Evolutionary conservation across 2,888 invertebrate species (phyloP).

Genomic region (Beris morrisii): DNA sequence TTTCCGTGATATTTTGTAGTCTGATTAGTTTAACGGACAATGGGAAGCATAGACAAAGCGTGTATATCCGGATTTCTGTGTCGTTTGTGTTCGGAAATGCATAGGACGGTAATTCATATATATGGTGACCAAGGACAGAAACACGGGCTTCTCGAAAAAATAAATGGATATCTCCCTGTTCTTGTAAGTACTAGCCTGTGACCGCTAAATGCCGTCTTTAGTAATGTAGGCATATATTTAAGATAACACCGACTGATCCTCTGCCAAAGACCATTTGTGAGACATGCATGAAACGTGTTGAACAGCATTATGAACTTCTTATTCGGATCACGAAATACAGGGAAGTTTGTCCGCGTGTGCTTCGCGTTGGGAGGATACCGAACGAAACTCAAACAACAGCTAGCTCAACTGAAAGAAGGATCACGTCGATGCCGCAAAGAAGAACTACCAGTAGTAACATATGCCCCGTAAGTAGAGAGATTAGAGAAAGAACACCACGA

Average conservation of each 20-base stretch:
- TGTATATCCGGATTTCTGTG: slow-evolving; percentile 82
- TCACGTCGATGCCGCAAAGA: too few relatives aligned
- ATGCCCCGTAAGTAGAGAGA: too few relatives aligned
- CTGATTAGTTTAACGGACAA: background rate
- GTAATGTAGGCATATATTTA: slow-evolving; percentile 42
- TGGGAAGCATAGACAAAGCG: slow-evolving; percentile 83
- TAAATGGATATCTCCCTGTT: slow-evolving; percentile 78
- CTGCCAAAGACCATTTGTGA: slow-evolving; percentile 72
- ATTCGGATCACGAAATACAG: slow-evolving; percentile 44
- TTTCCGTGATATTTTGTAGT: background rate
- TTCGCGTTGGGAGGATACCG: too few relatives aligned
- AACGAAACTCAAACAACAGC: too few relatives aligned
- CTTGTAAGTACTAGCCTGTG: slow-evolving; percentile 61
- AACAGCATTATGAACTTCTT: slow-evolving; percentile 59
- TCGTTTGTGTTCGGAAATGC: slow-evolving; percentile 83
- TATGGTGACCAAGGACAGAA: slow-evolving; percentile 79
- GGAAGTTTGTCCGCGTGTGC: slow-evolving; percentile 3
- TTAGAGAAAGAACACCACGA: too few relatives aligned
- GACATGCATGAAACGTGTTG: slow-evolving; percentile 63
- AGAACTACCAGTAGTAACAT: too few relatives aligned
- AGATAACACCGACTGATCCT: slow-evolving; percentile 67
- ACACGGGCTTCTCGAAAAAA: slow-evolving; percentile 75
- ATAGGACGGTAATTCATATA: slow-evolving; percentile 79
- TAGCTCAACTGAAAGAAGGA: too few relatives aligned
- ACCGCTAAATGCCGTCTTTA: background rate